phyloP scores from a whole-genome alignment of 1,140 invertebrate genomes.

The Saccostrea cuccullata region DNA sequence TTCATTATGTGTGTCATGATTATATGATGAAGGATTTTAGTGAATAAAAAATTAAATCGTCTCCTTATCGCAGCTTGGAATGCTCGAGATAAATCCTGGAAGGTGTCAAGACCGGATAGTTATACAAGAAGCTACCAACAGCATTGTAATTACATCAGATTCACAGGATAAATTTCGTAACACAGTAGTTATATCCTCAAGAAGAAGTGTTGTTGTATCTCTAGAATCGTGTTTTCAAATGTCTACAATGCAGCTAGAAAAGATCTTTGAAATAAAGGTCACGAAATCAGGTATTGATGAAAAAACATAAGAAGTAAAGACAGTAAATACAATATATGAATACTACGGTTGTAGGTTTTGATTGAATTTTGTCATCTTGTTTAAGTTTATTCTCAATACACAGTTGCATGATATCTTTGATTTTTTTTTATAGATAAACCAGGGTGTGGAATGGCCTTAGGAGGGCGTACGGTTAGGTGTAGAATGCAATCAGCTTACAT shows the following conservation, averaged over 20 bases:
- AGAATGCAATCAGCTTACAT: conserved; percentile 47
- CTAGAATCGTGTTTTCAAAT: neutral
- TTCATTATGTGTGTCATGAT: too few relatives aligned
- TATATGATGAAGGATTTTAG: too few relatives aligned
- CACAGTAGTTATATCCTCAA: neutral
- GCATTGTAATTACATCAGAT: neutral
- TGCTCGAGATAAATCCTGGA: conserved; percentile 45
- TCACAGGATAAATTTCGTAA: neutral
- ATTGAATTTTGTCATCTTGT: neutral
- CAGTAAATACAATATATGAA: neutral
- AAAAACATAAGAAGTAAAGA: neutral
- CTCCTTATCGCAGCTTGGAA: conserved; percentile 5
- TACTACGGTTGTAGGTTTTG: neutral
- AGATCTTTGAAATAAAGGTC: conserved; percentile 39
- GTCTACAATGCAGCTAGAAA: neutral
- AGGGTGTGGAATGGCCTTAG: conserved; percentile 42
- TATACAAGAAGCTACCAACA: neutral
- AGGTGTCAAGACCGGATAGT: conserved; percentile 20
- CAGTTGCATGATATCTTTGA: neutral
- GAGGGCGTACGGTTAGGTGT: conserved; percentile 44
- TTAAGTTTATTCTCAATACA: too few relatives aligned
- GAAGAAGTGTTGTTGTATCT: neutral
- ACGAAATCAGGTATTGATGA: neutral
- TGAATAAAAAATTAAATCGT: too few relatives aligned
- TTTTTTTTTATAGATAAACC: conserved; percentile 44